Conservation (phyloP, 92 coral and sea anemone species). For the Paragorgia papillata region DNA sequence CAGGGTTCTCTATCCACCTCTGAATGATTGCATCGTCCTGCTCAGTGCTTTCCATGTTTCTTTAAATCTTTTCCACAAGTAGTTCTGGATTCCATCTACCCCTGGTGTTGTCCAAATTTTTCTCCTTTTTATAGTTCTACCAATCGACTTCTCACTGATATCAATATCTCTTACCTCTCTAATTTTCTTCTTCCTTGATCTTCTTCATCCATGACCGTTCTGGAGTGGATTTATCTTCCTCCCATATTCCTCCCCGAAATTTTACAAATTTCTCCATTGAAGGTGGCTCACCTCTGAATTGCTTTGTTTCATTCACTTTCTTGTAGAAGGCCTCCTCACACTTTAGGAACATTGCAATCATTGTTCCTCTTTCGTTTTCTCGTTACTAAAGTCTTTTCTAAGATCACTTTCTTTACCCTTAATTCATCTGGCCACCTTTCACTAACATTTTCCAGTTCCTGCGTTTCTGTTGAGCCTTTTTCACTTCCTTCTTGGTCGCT, state of each 20-base stretch:
- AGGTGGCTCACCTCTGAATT: slow-evolving; percentile 19
- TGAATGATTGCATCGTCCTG: neutral
- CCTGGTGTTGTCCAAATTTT: no score
- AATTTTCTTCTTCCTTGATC: slow-evolving; percentile 32
- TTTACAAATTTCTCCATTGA: slow-evolving; percentile 35
- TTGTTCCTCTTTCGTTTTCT: slow-evolving; percentile 28
- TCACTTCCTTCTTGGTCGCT: no score
- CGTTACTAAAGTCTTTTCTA: slow-evolving; percentile 1
- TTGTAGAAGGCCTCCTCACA: slow-evolving; percentile 24
- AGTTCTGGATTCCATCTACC: no score
- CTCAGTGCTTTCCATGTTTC: neutral
- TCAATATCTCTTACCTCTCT: slow-evolving; percentile 31
- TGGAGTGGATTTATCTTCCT: slow-evolving; percentile 31
- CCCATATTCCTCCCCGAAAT: slow-evolving; percentile 50
- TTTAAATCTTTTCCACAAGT: slow-evolving; percentile 26
- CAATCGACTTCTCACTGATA: slow-evolving; percentile 7
- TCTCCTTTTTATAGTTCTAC: no score
- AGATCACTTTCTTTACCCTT: slow-evolving; percentile 37
- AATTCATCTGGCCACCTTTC: slow-evolving; percentile 34
- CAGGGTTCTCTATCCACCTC: slow-evolving; percentile 9
- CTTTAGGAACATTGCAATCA: slow-evolving; percentile 22
- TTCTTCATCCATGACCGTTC: no score
- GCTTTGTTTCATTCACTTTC: slow-evolving; percentile 27
- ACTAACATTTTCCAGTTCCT: neutral
- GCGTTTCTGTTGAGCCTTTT: no score